phyloP scores from a whole-genome alignment of 2,888 invertebrate genomes.

The Julus scandinavius region DNA sequence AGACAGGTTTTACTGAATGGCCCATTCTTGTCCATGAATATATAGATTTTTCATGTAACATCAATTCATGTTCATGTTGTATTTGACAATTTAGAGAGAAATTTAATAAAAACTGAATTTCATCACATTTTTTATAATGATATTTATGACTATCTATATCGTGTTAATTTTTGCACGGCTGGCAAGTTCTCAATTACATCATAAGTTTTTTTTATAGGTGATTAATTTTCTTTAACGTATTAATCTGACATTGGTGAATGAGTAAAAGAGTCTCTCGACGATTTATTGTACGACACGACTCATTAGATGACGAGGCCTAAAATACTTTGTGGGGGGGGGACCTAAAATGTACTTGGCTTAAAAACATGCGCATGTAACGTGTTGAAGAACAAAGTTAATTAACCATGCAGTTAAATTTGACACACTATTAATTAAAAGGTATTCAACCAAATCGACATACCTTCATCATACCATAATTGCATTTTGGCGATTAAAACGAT shows the following conservation, averaged over 20 bases:
- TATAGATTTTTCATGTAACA: too few species aligned
- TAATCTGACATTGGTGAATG: background rate
- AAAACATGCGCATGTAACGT: too few species aligned
- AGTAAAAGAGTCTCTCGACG: background rate
- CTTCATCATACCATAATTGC: background rate
- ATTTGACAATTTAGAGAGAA: too few species aligned
- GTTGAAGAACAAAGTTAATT: background rate
- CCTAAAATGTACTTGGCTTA: background rate
- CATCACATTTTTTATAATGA: too few species aligned
- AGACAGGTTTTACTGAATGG: too few species aligned
- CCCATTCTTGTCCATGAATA: too few species aligned
- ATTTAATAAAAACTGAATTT: too few species aligned
- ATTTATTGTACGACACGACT: background rate
- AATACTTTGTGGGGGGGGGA: background rate
- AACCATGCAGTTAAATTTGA: conserved; percentile 24
- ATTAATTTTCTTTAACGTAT: background rate
- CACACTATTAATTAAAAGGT: background rate
- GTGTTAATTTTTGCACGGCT: too few species aligned
- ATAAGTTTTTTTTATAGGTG: background rate
- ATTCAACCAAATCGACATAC: background rate
- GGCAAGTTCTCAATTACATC: too few species aligned
- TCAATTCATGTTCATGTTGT: too few species aligned
- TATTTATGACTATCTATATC: too few species aligned
- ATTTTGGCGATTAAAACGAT: background rate
- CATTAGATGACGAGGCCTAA: background rate